Evolutionary conservation across 1,140 invertebrate genomes (phyloP), one percentile per base, ranked within the genome.

Genomic region (Whitmania pigra): DNA sequence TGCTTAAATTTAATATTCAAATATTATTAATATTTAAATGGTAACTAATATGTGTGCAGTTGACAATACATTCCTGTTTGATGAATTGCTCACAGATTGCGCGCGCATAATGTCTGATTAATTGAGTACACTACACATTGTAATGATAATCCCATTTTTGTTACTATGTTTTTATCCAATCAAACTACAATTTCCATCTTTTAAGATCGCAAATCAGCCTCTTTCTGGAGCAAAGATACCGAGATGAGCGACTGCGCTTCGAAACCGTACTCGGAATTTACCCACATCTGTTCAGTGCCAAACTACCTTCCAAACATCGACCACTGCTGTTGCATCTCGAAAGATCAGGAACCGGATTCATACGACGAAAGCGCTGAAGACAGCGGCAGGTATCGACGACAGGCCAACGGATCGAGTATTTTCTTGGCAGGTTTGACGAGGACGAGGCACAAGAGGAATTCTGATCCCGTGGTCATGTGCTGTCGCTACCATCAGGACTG

Each of bases 401-500:
- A 31, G 57, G 57, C 57, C 22, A 17, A 49, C 43, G 43, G 43
- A 3, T 1, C 43, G 2, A 17, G 43, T 15, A 3, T 17, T 49
- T 1, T 15, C 43, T 17, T 17, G 43, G 9, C 22, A 11, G 13
- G 11, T 13, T 22, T 25, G 57, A 63, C 22, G 22, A 49, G 15
- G 43, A 63, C 29, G 6, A 22, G 57, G 57, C 11, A 25, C 11
- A 63, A n/a, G 29, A 22, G 57, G 29, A 49, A 17, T 17, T 11
- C 9, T 13, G 22, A 63, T 25, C 22, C 57, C n/a, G 3, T 54
- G 15, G 71, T 71, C 40, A 29, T 72, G 27, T 72, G 71, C 43
- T 72, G 71, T 67, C 71, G 71, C 15, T 72, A 72, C 63, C 71
- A 72, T n/a, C 63, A 72, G 43, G 71, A 67, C 63, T 72, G 71